Evolutionary conservation across 2,113 vertebrate genomes (phyloP).

Genomic region (Cranoglanis bouderius): DNA sequence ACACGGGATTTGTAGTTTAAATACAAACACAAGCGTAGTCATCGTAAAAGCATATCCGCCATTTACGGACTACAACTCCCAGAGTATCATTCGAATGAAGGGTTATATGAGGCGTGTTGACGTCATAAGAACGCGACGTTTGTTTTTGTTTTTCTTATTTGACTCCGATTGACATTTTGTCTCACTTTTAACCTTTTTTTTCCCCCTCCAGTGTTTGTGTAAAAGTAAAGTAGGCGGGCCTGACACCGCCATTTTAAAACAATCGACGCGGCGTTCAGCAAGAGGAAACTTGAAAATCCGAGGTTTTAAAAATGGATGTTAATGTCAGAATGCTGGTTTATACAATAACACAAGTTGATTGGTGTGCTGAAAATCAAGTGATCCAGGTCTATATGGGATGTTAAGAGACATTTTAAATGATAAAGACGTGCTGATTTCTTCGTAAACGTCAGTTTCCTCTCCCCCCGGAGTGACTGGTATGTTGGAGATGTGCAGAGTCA

Average conservation of each 20-base stretch:
- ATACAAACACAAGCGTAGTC: fast-evolving
- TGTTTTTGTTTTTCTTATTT: conserved; percentile 47
- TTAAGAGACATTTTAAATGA: background rate
- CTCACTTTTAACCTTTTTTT: background rate
- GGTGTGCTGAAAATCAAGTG: background rate
- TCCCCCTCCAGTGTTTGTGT: too few species aligned
- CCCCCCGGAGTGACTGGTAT: conserved; percentile 41
- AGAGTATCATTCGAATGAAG: background rate
- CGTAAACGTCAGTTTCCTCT: background rate
- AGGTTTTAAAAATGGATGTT: background rate
- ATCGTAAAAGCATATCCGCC: too few species aligned
- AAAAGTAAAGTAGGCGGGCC: background rate
- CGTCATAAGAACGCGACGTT: conserved; percentile 40
- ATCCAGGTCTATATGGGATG: background rate
- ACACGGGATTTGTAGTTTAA: conserved; percentile 48
- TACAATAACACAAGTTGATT: background rate
- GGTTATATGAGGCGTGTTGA: background rate
- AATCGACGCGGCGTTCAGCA: background rate
- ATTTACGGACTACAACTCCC: conserved; percentile 7
- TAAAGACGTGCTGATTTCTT: background rate
- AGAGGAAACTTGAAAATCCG: background rate
- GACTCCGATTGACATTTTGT: background rate
- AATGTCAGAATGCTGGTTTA: background rate
- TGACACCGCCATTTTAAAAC: background rate
- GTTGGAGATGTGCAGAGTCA: conserved; percentile 22